Conservation (phyloP, 2,888 invertebrate species). For the Caenorhabditis zanzibari region DNA sequence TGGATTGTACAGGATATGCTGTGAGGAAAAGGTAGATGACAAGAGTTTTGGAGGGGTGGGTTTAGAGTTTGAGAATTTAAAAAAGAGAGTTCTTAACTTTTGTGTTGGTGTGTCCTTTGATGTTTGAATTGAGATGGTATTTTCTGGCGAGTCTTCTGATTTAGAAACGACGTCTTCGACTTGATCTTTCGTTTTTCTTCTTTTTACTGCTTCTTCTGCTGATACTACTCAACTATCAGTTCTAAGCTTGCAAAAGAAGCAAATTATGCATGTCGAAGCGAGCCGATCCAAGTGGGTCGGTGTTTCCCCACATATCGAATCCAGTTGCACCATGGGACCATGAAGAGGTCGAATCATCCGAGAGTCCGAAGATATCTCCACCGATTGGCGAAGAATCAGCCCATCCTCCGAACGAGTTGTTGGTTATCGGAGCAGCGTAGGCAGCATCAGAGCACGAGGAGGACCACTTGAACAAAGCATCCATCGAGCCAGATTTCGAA, state of each 20-base stretch:
- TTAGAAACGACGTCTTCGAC: conserved; percentile 15
- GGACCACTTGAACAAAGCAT: conserved; percentile 64
- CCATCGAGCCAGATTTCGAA: conserved; percentile 56
- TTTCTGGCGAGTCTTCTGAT: conserved; percentile 18
- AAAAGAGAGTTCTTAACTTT: conserved; percentile 37
- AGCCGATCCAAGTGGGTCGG: conserved; percentile 59
- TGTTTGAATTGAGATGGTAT: conserved; percentile 32
- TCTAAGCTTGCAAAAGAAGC: conserved; percentile 71
- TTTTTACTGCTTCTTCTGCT: conserved; percentile 32
- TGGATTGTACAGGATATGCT: conserved; percentile 60
- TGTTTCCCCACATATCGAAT: conserved; percentile 66
- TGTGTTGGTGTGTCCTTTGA: conserved; percentile 60
- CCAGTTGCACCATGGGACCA: conserved; percentile 52
- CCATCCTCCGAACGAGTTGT: conserved; percentile 52
- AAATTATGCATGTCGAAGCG: conserved; percentile 71
- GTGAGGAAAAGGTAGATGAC: conserved; percentile 51
- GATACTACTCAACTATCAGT: conserved; percentile 34
- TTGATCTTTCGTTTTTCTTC: conserved; percentile 19
- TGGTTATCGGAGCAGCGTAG: conserved; percentile 35
- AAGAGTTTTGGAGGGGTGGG: conserved; percentile 51
- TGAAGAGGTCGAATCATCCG: conserved; percentile 50
- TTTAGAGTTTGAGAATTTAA: conserved; percentile 50
- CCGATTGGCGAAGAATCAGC: conserved; percentile 35
- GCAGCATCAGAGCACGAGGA: conserved; percentile 49
- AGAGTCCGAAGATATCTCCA: conserved; percentile 26